Evolutionary conservation across 2,888 invertebrate genomes (phyloP).

Genomic region (Phyto melanocephala): DNA sequence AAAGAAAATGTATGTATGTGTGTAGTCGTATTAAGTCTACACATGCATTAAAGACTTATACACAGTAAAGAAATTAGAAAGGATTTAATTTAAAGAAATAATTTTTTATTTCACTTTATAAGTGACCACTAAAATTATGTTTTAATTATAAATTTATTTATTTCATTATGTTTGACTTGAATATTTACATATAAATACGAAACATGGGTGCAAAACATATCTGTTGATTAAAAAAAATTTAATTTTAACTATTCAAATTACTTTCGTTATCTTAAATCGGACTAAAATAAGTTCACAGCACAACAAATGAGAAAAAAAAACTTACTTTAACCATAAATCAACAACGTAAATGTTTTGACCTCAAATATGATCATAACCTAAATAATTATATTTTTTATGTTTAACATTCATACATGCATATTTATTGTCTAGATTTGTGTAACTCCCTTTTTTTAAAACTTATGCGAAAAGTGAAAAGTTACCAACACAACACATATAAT

Average conservation of each 20-base stretch:
- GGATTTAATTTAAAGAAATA: too few species aligned
- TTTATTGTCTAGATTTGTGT: neutral
- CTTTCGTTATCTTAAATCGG: slow-evolving; percentile 10
- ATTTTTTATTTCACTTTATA: too few species aligned
- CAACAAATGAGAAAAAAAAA: neutral
- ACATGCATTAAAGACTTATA: too few species aligned
- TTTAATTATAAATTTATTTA: too few species aligned
- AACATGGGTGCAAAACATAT: too few species aligned
- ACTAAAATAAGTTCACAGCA: neutral
- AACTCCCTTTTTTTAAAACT: neutral
- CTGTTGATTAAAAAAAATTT: neutral
- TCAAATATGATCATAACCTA: neutral
- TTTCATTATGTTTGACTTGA: neutral
- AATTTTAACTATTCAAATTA: slow-evolving; percentile 29
- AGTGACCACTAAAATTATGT: too few species aligned
- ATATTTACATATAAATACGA: too few species aligned
- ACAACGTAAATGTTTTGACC: slow-evolving; percentile 11
- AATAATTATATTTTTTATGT: neutral
- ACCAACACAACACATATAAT: neutral
- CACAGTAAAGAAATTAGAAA: too few species aligned
- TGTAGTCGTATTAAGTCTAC: too few species aligned
- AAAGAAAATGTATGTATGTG: too few species aligned
- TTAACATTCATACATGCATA: neutral
- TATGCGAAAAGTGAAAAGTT: too few species aligned
- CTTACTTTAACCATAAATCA: slow-evolving; percentile 19